phyloP scores from a whole-genome alignment of 2,888 invertebrate species.

The Baccha elongata region DNA sequence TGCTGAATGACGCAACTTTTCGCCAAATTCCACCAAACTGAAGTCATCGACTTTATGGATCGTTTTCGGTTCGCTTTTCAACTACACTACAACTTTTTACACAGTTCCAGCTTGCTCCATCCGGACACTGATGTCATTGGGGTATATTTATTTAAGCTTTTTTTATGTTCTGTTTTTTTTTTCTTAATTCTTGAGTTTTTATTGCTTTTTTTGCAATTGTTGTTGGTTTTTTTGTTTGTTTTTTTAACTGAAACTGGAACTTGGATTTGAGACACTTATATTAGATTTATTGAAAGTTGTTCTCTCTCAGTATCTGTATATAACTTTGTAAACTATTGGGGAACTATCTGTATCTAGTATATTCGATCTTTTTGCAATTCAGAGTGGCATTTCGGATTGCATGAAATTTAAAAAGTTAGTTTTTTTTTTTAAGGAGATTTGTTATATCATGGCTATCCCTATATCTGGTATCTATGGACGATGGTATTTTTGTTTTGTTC shows the following conservation, averaged over 20 bases:
- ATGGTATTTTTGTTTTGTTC: background rate
- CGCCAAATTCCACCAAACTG: slow-evolving; percentile 71
- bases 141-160: slow-evolving; percentile 63
- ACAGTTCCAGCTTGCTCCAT: slow-evolving; percentile 23
- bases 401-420: slow-evolving; percentile 6
- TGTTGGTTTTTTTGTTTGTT: background rate
- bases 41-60: slow-evolving; percentile 65
- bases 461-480: background rate
- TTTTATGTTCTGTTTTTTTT: slow-evolving; percentile 30
- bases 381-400: slow-evolving; percentile 48
- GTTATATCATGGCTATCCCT: too few relatives aligned
- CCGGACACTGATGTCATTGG: slow-evolving; percentile 68
- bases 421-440: background rate
- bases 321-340: background rate
- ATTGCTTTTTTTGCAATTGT: slow-evolving; percentile 45
- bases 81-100: slow-evolving; percentile 27
- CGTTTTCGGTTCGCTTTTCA: slow-evolving; percentile 18
- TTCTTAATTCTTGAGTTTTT: slow-evolving; percentile 63
- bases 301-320: slow-evolving; percentile 8
- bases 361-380: slow-evolving; percentile 46
- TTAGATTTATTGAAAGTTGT: slow-evolving; percentile 66
- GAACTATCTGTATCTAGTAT: slow-evolving; percentile 12
- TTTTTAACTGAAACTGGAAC: slow-evolving; percentile 9
- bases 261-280: slow-evolving; percentile 68
- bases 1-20: slow-evolving; percentile 69